Evolutionary conservation across 2,888 invertebrate species (phyloP), one percentile per base, ranked within the genome.

Genomic region (Polylopha cassiicola): DNA sequence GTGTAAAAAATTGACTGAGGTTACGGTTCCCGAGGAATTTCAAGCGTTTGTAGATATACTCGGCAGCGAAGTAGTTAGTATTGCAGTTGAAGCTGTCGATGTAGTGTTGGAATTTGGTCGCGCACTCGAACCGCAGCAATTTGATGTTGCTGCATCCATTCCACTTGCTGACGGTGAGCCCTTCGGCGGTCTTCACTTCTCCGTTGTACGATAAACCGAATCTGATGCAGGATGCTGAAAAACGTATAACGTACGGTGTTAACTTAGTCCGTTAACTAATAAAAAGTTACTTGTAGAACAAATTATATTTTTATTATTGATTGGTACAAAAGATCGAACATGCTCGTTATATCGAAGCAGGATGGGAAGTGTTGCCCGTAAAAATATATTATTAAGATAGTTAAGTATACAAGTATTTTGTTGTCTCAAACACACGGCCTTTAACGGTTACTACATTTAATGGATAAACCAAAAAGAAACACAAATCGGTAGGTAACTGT

Each of bases 81-180:
- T 98, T 98, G 44, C 93, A 93, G 74, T 99, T 99, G 76, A 99
- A 99, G 22, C 97, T 94, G 43, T 90, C 88, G 26, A 99, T 95
- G 66, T 96, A 93, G 59, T 95, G 92, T 43, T 92, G 91, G 82
- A 96, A 95, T 48, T 92, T 92, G 6, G 91, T 91, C 2, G 95
- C 92, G 20, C 90, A 89, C 77, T 98, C 98, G 63, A 95, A 94
- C 1, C 91, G 82, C 15, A 82, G 65, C n/a, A 98, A 77, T 60
- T 94, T 91, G 0, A 98, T 93, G 71, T 99, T 99, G 45, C 92
- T 92, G 64, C 95, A 94, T 1, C 95, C 98, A 63, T 96, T 91
- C 97, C 98, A 98, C 44, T 84, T 75, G 3, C 80, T 62, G 2
- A 51, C 45, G 1, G 17, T 3, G 2, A 46, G 44, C 2, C 30